Conservation (phyloP, 2,888 invertebrate species). For the Caenorhabditis sp. region DNA sequence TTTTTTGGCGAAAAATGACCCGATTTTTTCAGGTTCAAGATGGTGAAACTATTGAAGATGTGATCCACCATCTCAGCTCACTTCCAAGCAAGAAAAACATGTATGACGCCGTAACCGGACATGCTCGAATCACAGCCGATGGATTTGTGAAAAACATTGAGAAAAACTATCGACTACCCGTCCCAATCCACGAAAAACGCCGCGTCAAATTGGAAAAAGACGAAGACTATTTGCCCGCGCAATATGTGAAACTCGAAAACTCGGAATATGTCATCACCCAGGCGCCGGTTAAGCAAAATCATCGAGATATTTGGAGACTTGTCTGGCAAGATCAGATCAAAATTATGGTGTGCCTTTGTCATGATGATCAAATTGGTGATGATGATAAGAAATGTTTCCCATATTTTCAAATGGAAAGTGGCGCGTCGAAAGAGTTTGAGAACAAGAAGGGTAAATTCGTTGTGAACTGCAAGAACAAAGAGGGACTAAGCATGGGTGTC, state of each 20-base stretch:
- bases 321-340: constrained; percentile 28
- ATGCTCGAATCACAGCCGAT: constrained; percentile 3
- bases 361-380: constrained; percentile 25
- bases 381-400: constrained; percentile 37
- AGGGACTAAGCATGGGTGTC: constrained; percentile 14
- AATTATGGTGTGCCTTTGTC: constrained; percentile 23
- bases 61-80: not conserved
- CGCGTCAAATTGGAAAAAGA: constrained; percentile 5
- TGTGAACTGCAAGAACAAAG: constrained; percentile 17
- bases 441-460: constrained; percentile 24
- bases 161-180: not conserved
- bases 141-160: constrained; percentile 6
- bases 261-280: constrained; percentile 36
- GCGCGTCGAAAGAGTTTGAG: constrained; percentile 25
- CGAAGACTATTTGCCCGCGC: constrained; percentile 6
- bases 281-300: constrained; percentile 34
- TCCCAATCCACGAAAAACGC: constrained; percentile 4
- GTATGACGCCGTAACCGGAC: constrained; percentile 1
- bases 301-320: constrained; percentile 19
- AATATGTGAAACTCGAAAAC: constrained; percentile 23
- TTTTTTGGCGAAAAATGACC: not conserved
- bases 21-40: not conserved
- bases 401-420: constrained; percentile 40
- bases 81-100: constrained; percentile 2
- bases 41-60: constrained; percentile 3